Evolutionary conservation across 2,888 invertebrate genomes (phyloP).

Genomic region (Himalopsyche tibetana): DNA sequence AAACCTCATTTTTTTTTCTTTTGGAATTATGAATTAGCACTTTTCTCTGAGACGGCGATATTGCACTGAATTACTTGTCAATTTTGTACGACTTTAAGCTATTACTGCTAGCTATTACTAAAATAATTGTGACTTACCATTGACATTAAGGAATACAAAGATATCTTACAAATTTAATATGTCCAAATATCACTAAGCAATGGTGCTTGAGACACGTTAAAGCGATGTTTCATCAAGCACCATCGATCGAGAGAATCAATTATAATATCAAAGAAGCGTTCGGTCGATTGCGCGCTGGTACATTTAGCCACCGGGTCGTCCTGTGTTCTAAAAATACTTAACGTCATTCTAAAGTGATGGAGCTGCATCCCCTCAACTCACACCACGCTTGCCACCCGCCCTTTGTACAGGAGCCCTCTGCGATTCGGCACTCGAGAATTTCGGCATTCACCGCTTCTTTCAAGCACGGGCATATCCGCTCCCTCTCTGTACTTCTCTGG

Average conservation of each 20-base stretch:
- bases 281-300: slow-evolving; percentile 12
- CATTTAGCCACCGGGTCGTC: slow-evolving; percentile 13
- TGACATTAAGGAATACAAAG: too few relatives aligned
- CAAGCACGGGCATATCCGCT: slow-evolving; percentile 15
- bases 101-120: too few relatives aligned
- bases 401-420: slow-evolving; percentile 50
- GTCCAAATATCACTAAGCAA: not conserved
- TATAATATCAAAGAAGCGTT: slow-evolving; percentile 14
- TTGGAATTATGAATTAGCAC: too few relatives aligned
- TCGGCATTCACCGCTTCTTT: slow-evolving; percentile 48
- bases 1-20: too few relatives aligned
- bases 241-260: slow-evolving; percentile 7
- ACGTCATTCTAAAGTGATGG: slow-evolving; percentile 8
- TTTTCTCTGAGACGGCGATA: too few relatives aligned
- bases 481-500: not conserved
- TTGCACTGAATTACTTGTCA: too few relatives aligned
- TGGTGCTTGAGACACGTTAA: not conserved
- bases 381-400: slow-evolving; percentile 3
- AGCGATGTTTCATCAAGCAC: slow-evolving; percentile 34
- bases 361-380: not conserved
- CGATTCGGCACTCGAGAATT: slow-evolving; percentile 48
- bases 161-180: too few relatives aligned
- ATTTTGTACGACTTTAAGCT: too few relatives aligned
- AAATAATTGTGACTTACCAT: too few relatives aligned
- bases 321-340: slow-evolving; percentile 36